These are phyloP conservation scores for Meloe dianella DNA, from an alignment of 2,888 invertebrate species.

Conservation along the genomic window DNA sequence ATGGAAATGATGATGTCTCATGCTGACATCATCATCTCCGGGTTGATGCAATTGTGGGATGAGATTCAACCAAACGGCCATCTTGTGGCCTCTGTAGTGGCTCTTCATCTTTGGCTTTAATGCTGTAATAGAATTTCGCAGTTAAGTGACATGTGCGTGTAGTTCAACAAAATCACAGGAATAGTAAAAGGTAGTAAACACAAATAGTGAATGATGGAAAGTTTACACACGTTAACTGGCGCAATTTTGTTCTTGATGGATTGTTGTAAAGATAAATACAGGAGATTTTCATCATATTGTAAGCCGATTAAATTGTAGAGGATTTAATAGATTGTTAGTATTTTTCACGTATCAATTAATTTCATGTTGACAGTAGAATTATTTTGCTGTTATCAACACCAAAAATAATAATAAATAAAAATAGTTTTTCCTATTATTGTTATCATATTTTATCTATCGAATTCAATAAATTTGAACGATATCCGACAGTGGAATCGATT, in stretches of 20 bases:
- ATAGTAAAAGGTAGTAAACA: not conserved
- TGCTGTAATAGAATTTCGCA: slow-evolving; percentile 60
- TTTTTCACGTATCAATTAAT: not conserved
- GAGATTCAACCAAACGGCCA: slow-evolving; percentile 87
- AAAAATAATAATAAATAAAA: not conserved
- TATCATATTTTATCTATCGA: not conserved
- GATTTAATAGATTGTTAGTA: not conserved
- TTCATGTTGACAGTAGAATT: not conserved
- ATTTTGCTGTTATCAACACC: not conserved
- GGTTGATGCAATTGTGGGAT: slow-evolving; percentile 85
- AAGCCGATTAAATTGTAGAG: slow-evolving; percentile 43
- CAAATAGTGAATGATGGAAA: not conserved
- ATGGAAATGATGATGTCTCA: slow-evolving; percentile 79
- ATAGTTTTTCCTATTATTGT: not conserved
- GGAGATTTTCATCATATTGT: slow-evolving; percentile 36
- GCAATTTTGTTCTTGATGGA: slow-evolving; percentile 34
- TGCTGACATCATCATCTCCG: slow-evolving; percentile 72
- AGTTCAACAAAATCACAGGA: not conserved
- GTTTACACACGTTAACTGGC: not conserved
- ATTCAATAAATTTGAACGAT: not conserved
- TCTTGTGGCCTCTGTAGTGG: slow-evolving; percentile 88
- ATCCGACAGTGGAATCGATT: not conserved
- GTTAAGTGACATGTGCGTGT: slow-evolving; percentile 35
- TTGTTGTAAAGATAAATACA: slow-evolving; percentile 21
- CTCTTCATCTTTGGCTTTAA: slow-evolving; percentile 76